Conservation (phyloP, 2,113 vertebrate genomes). For the Myiozetetes cayanensis region DNA sequence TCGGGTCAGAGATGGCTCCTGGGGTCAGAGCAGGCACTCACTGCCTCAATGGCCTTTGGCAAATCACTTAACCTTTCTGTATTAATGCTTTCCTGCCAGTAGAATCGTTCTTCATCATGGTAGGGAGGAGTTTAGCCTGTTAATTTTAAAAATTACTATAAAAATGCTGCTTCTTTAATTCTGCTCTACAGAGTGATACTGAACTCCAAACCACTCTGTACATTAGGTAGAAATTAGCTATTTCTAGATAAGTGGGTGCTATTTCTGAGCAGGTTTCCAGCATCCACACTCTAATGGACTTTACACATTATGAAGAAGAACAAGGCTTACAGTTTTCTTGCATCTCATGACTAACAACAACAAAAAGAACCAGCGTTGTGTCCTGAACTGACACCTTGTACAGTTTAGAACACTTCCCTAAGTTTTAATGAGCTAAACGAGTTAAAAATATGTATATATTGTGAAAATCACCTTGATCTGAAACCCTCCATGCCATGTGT, state of each 20-base stretch:
- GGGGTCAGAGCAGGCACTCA: constrained; percentile 12
- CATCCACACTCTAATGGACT: background rate
- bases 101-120: background rate
- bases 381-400: background rate
- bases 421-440: constrained; percentile 12
- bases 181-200: background rate
- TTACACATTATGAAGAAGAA: background rate
- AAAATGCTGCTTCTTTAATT: background rate
- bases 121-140: background rate
- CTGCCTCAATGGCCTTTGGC: constrained; percentile 33
- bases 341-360: background rate
- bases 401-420: background rate
- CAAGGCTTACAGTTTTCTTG: background rate
- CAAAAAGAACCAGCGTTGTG: background rate
- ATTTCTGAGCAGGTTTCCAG: background rate
- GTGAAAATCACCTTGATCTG: background rate
- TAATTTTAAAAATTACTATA: constrained; percentile 15
- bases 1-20: constrained; percentile 23
- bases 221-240: background rate
- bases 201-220: background rate
- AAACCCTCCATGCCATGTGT: background rate
- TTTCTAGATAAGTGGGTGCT: background rate
- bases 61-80: constrained; percentile 39
- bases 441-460: background rate
- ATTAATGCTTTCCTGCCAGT: constrained; percentile 1